Conservation (phyloP, 2,888 invertebrate genomes). For the Nemoura dubitans region DNA sequence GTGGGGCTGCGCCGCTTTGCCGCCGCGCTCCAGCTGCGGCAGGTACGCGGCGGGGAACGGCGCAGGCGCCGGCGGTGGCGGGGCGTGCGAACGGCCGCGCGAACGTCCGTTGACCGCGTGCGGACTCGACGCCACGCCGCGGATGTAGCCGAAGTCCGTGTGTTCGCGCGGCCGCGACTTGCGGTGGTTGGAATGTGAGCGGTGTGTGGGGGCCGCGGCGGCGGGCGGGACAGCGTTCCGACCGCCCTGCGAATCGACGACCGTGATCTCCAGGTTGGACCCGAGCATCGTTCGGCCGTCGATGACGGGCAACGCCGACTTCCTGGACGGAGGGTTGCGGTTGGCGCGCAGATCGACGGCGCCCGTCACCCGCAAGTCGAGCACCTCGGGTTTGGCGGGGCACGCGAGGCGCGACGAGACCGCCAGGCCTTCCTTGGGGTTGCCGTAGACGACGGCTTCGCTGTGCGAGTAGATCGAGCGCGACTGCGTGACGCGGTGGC, state of each 20-base stretch:
- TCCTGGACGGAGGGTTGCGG: constrained; percentile 60
- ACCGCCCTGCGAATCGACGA: constrained; percentile 64
- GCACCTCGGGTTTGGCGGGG: constrained; percentile 61
- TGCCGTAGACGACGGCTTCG: constrained; percentile 71
- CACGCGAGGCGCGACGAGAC: constrained; percentile 55
- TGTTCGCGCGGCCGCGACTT: constrained; percentile 25
- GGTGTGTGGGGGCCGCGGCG: constrained; percentile 43
- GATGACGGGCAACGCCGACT: constrained; percentile 57
- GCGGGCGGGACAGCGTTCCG: background rate
- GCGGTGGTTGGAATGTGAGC: constrained; percentile 31
- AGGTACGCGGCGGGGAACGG: constrained; percentile 55
- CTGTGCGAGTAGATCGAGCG: constrained; percentile 67
- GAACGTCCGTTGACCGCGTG: background rate
- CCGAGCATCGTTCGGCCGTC: constrained; percentile 64
- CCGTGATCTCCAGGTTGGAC: constrained; percentile 76
- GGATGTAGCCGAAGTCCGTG: constrained; percentile 2
- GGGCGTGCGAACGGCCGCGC: background rate
- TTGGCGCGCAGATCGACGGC: constrained; percentile 61
- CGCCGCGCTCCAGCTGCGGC: constrained; percentile 52
- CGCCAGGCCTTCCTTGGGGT: constrained; percentile 74
- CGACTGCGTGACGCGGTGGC: constrained; percentile 63
- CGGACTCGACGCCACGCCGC: background rate
- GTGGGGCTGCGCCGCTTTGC: constrained; percentile 55
- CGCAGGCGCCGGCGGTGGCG: constrained; percentile 47
- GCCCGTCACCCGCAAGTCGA: constrained; percentile 71